Conservation (phyloP, 2,888 invertebrate species). For the Dicyrtoma fusca region DNA sequence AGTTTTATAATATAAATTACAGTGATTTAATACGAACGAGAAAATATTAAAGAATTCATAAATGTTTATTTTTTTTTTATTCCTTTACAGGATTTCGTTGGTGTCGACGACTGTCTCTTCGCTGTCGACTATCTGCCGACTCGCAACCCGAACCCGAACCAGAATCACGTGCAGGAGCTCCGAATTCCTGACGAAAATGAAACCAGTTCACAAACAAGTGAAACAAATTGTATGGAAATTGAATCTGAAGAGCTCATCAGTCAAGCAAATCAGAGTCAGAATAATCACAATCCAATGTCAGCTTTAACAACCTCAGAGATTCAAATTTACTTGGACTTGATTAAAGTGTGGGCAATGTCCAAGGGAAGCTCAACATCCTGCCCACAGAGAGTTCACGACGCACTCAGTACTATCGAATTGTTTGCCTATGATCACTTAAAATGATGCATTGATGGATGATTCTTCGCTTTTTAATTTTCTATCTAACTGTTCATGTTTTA, state of each 20-base stretch:
- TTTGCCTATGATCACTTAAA: background rate
- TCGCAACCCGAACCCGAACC: background rate
- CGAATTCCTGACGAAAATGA: background rate
- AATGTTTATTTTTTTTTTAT: background rate
- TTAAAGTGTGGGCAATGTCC: constrained; percentile 1
- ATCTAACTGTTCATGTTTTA: too few species aligned
- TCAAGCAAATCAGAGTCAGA: too few species aligned
- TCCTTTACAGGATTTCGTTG: background rate
- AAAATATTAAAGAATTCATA: too few species aligned
- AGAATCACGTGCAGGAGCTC: background rate
- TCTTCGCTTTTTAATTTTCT: constrained; percentile 1
- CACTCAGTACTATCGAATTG: constrained; percentile 2
- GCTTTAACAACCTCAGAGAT: background rate
- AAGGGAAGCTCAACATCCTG: background rate
- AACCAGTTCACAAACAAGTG: background rate
- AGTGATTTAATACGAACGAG: too few species aligned
- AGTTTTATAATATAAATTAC: too few species aligned
- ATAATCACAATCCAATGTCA: background rate
- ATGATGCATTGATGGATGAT: background rate
- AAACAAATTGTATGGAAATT: too few species aligned
- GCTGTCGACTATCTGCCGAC: background rate
- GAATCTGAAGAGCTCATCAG: background rate
- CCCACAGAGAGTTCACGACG: constrained; percentile 7
- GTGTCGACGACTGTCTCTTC: background rate
- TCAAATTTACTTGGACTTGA: background rate